Conservation (phyloP, 2,888 invertebrate genomes). For the Noctuana brunneofusca region DNA sequence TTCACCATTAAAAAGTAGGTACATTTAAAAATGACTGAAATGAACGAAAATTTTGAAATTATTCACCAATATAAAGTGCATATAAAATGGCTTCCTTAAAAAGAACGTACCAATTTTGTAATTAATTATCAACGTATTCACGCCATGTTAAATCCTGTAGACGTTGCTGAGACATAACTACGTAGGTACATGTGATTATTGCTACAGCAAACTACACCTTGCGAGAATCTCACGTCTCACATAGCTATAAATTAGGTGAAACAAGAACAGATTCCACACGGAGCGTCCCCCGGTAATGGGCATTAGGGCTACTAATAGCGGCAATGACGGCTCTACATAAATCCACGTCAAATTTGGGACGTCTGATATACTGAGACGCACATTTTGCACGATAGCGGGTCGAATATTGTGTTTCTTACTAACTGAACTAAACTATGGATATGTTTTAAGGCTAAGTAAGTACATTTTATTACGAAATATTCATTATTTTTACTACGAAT, state of each 20-base stretch:
- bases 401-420: conserved; percentile 25
- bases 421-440: background rate
- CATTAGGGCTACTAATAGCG: conserved; percentile 79
- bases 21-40: no score
- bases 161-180: background rate
- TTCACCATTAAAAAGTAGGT: no score
- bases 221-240: background rate
- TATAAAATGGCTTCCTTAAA: no score
- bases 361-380: conserved; percentile 45
- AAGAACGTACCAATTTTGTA: no score
- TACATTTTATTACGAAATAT: background rate
- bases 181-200: background rate
- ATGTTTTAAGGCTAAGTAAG: background rate
- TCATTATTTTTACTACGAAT: no score
- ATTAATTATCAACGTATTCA: no score
- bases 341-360: conserved; percentile 77
- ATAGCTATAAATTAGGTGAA: conserved; percentile 78
- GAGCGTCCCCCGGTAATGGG: conserved; percentile 71
- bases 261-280: conserved; percentile 79
- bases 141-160: no score
- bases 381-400: conserved; percentile 31
- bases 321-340: conserved; percentile 79
- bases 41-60: no score
- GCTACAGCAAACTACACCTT: conserved; percentile 11
- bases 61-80: no score